These are phyloP conservation scores for Enteromius afrohamiltoni DNA, from an alignment of 2,797 vertebrate species.

Conservation along the genomic window DNA sequence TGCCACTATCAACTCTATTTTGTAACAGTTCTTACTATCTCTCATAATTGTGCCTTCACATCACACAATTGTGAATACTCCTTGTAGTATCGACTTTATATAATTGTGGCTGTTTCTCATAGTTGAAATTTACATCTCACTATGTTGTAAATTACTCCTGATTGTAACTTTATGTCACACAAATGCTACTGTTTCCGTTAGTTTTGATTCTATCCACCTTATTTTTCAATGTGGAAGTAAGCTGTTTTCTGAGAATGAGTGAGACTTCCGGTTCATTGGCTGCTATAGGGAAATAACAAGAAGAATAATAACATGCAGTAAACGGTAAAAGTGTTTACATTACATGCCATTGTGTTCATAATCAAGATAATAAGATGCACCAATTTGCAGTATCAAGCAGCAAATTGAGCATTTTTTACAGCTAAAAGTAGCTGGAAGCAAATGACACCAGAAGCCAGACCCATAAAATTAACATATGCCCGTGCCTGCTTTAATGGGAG, in stretches of 20 bases:
- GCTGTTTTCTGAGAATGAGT: neutral
- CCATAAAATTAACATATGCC: neutral
- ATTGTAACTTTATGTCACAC: neutral
- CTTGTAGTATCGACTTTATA: neutral
- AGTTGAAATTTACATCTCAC: neutral
- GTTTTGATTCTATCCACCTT: neutral
- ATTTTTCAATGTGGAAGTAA: neutral
- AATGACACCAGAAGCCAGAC: neutral
- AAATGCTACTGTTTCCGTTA: neutral
- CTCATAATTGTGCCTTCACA: neutral
- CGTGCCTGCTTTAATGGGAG: neutral
- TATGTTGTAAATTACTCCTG: neutral
- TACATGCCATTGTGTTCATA: neutral
- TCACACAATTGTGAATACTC: neutral
- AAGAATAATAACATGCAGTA: neutral
- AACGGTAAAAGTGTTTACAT: neutral
- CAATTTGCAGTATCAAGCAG: neutral
- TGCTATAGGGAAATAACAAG: neutral
- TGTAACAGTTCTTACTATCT: neutral
- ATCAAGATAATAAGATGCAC: neutral
- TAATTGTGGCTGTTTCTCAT: neutral
- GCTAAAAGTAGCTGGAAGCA: neutral
- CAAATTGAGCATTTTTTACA: neutral
- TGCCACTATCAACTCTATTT: neutral
- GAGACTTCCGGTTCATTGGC: neutral